phyloP scores from a whole-genome alignment of 2,797 vertebrate genomes.

The Hydrocynus forskahlii region DNA sequence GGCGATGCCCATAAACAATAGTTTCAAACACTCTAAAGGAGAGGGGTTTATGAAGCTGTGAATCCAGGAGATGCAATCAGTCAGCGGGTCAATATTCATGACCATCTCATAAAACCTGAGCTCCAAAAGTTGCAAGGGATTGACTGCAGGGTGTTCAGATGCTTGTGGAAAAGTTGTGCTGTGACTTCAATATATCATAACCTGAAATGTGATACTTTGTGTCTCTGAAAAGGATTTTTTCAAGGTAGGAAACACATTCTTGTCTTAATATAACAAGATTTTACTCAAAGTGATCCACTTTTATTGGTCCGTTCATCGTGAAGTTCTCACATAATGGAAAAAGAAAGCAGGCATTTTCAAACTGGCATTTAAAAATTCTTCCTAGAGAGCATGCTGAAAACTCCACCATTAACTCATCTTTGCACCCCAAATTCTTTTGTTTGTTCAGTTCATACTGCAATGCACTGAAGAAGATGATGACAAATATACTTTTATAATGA shows the following conservation, averaged over 20 bases:
- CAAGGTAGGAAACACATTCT: too few relatives aligned
- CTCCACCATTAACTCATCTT: background rate
- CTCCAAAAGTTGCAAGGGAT: background rate
- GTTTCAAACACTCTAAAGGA: background rate
- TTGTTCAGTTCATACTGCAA: background rate
- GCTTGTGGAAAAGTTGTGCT: too few relatives aligned
- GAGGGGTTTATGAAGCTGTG: background rate
- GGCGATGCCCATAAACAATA: background rate
- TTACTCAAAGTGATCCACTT: too few relatives aligned
- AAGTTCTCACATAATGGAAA: too few relatives aligned
- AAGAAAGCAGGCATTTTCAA: background rate
- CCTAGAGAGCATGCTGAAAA: background rate
- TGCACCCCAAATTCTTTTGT: background rate
- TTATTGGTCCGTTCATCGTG: too few relatives aligned
- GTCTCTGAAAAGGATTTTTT: too few relatives aligned
- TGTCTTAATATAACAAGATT: too few relatives aligned
- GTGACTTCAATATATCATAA: background rate
- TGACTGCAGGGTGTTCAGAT: background rate
- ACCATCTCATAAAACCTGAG: background rate
- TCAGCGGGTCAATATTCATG: background rate
- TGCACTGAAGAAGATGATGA: background rate
- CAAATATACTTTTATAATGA: background rate
- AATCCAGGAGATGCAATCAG: slow-evolving; percentile 5
- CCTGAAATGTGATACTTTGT: too few relatives aligned
- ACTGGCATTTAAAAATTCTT: background rate